A percentile compares a stretch with the other conserved stretches of the same genome.
These are phyloP conservation scores for Nanorana parkeri DNA, from an alignment of 2,113 vertebrate species.

Conservation along the genomic window DNA sequence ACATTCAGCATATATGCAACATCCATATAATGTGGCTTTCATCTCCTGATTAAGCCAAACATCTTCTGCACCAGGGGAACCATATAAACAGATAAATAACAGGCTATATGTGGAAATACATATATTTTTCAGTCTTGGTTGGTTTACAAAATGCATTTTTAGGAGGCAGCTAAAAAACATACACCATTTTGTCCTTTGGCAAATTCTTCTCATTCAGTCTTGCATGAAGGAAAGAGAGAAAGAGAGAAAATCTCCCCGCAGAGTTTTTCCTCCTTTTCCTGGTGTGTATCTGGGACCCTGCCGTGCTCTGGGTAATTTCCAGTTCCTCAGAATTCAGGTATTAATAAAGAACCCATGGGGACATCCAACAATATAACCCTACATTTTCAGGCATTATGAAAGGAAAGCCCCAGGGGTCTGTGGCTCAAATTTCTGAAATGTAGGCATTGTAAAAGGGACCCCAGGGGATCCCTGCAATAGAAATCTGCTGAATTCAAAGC, in stretches of 20 bases:
- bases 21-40: background rate
- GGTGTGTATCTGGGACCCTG: conserved; percentile 98
- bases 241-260: conserved; percentile 92
- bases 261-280: conserved; percentile 98
- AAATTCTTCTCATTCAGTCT: conserved; percentile 99
- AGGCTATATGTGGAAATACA: conserved; percentile 75
- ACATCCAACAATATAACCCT: conserved; percentile 99
- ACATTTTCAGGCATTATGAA: conserved; percentile 98
- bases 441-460: conserved; percentile 95
- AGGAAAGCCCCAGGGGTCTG: conserved; percentile 94
- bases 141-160: conserved; percentile 75
- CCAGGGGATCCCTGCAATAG: conserved; percentile 96
- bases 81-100: conserved; percentile 78
- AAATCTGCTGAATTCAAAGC: conserved; percentile 99
- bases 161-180: conserved; percentile 96
- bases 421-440: conserved; percentile 99
- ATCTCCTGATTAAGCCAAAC: conserved; percentile 66
- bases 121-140: conserved; percentile 62
- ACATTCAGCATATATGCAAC: background rate
- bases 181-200: conserved; percentile 98
- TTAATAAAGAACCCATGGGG: conserved; percentile 99
- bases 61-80: conserved; percentile 72
- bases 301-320: conserved; percentile 97
- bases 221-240: conserved; percentile 97
- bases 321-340: conserved; percentile 99